Evolutionary conservation across 2,797 vertebrate species (phyloP), one percentile per base, ranked within the genome.

Genomic region (Vipera latastei): DNA sequence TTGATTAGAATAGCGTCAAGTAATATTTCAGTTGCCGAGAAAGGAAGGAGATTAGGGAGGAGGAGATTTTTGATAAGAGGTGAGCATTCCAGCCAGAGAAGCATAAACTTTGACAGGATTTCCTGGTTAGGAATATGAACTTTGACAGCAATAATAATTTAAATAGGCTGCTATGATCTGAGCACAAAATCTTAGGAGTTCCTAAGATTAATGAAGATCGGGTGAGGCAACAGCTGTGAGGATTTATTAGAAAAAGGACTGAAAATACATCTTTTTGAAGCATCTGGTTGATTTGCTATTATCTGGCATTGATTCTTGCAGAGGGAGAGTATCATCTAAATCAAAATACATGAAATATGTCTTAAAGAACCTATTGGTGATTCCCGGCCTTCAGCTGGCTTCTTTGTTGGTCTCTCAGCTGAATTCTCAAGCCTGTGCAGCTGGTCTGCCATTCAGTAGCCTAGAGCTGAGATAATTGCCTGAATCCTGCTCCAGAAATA

Each of bases 401-500:
- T 63, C 69, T 89, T 91, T 89, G 1, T 18, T 0, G 0, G 8
- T 90, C 56, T 86, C 86, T 89, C 59, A 8, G 4, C 38, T 69
- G 83, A 87, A 91, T 94, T 93, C 51, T 94, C 95, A 94, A 96
- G 69, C n/a, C 87, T 92, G 92, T 0, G 0, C 95, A 96, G 94
- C 94, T 96, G 95, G 93, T 0, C 0, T 91, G 89, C 53, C 87
- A 91, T 94, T 93, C 91, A 90, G 86, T 94, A 0, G 0, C 85
- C 93, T 88, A 89, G 89, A 95, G 93, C 69, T 89, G 83, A 86
- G 78, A 94, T 51, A 83, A 94, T 25, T 93, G 93, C 51, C 86
- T 90, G 48, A 63, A 91, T 95, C 91, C 85, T 60, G 63, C 22
- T 95, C 91, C 91, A 89, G 94, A 94, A 92, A 95, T 93, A 96